phyloP scores from a whole-genome alignment of 2,797 vertebrate species.

The Typhlichthys subterraneus region DNA sequence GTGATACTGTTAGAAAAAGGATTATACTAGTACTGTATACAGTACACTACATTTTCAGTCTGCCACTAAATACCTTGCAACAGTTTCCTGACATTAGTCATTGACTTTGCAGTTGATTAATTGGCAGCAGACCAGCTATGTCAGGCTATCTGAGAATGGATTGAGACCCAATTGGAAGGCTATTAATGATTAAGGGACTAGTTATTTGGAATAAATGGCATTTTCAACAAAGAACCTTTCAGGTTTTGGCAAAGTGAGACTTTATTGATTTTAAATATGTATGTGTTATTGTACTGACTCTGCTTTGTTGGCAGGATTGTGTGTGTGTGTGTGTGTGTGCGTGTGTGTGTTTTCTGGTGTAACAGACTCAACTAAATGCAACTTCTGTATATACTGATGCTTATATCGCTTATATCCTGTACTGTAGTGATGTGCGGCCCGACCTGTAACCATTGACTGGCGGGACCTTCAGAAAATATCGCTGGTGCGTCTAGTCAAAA shows the following conservation, averaged over 20 bases:
- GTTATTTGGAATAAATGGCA: slow-evolving; percentile 3
- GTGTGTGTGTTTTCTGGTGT: neutral
- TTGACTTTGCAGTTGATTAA: slow-evolving; percentile 2
- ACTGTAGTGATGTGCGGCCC: too few relatives aligned
- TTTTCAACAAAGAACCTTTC: neutral
- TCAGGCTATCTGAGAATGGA: neutral
- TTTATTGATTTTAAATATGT: slow-evolving; percentile 7
- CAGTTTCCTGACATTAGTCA: neutral
- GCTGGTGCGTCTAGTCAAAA: too few relatives aligned
- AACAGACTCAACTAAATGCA: too few relatives aligned
- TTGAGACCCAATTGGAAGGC: slow-evolving; percentile 6
- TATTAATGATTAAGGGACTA: neutral
- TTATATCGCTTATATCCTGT: too few relatives aligned
- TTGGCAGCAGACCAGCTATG: slow-evolving; percentile 2
- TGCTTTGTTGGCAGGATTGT: slow-evolving; percentile 36
- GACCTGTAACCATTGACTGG: too few relatives aligned
- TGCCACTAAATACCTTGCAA: neutral
- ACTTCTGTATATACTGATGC: too few relatives aligned
- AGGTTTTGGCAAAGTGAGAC: neutral
- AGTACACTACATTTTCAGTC: too few relatives aligned
- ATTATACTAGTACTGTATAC: neutral
- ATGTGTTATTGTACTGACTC: slow-evolving; percentile 1
- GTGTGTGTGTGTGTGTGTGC: neutral
- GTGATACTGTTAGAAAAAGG: neutral
- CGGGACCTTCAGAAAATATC: too few relatives aligned